Percentiles rank a stretch among this genome's conserved stretches.
phyloP scores from a whole-genome alignment of 2,888 invertebrate genomes.

The Hydrotaea cyrtoneurina region DNA sequence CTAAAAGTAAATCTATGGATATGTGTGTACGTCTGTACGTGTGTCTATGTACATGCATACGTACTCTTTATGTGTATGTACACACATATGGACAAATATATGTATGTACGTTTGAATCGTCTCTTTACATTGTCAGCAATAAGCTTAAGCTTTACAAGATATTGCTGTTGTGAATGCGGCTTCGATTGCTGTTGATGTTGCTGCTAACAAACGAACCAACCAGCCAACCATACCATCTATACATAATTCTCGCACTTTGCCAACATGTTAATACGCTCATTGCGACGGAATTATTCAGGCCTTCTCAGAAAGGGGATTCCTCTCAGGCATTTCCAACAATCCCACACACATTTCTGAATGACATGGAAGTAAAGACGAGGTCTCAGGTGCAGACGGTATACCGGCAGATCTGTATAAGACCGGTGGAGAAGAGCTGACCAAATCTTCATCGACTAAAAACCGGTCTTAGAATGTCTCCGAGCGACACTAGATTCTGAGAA shows the following conservation, averaged over 20 bases:
- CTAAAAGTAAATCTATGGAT: slow-evolving; percentile 45
- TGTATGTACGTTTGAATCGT: slow-evolving; percentile 39
- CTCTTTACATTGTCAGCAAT: slow-evolving; percentile 60
- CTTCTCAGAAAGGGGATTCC: not conserved
- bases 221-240: slow-evolving; percentile 2
- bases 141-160: slow-evolving; percentile 58
- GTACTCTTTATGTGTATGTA: not conserved
- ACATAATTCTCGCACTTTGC: slow-evolving; percentile 4
- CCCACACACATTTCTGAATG: no score
- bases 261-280: not conserved
- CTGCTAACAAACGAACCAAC: slow-evolving; percentile 44
- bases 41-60: not conserved
- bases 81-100: not conserved
- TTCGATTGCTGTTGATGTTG: slow-evolving; percentile 31
- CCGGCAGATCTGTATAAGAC: no score
- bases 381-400: no score
- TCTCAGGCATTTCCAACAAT: no score
- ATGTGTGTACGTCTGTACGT: not conserved
- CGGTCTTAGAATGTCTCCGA: no score
- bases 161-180: slow-evolving; percentile 43
- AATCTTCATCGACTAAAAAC: no score
- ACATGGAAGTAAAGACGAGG: no score
- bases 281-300: not conserved
- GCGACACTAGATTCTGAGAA: no score
- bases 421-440: no score